Evolutionary conservation across 64 coral and sea anemone genomes (phyloP), one percentile per base, ranked within the genome.

Genomic region (Anthopleura sola): DNA sequence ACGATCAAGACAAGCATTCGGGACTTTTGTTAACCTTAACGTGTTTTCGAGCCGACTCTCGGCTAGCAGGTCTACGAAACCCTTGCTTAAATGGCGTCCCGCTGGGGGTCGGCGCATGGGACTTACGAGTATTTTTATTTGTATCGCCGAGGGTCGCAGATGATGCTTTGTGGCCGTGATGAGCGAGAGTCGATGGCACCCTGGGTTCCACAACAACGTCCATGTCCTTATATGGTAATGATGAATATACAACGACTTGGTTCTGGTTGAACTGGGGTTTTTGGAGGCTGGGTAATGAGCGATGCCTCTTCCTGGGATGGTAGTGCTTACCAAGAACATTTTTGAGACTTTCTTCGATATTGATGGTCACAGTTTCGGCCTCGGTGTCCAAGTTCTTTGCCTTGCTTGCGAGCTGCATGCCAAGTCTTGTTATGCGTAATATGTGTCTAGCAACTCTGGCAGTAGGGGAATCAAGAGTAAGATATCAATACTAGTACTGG

Each of bases 241-340:
- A 99, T 4, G 97, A 94, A 34, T 95, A 99, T 55, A 99, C 97
- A 3, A 99, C 85, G 28, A 99, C 84, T 55, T 99, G 97, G 47
- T 99, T 92, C 12, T 99, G 93, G 29, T 92, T 99, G 48, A 95
- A 92, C 49, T 85, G 84, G 15, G 93, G 90, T 87, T 86, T 95
- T 11, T 90, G 93, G 37, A 99, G 57, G 24, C 84, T 87, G 23
- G 97, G 93, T 28, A 94, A 36, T 21, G 92, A 68, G 2, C 90
- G 90, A 24, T 99, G 97, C 1, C 97, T 78, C 0, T 58, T 99
- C 50, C 93, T 98, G 21, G 95, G 95, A 50, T 94, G 85, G 71
- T 98, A 99, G 78, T 88, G 93, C 68, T 99, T 95, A 47, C 97
- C 97, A 7, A 99, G 62, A 1, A 93, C 85, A 34, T 91, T 91